A percentile compares a stretch with the other conserved stretches of the same genome.
These are phyloP conservation scores for Gobius niger DNA, from an alignment of 2,113 vertebrate genomes.

Conservation along the genomic window DNA sequence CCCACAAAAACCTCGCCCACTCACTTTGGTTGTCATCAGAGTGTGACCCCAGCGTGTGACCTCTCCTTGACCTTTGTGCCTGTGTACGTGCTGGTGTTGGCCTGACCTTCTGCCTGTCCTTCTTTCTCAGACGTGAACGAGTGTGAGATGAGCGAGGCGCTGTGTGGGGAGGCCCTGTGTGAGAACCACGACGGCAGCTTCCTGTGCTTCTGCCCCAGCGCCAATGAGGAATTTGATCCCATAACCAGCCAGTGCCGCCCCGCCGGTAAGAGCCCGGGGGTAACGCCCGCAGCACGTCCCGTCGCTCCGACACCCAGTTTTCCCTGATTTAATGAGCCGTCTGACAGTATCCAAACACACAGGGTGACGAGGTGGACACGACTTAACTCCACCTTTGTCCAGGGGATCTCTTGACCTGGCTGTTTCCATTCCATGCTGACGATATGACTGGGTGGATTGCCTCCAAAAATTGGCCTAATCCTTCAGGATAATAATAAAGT, in stretches of 20 bases:
- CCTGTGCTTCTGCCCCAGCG: constrained; percentile 81
- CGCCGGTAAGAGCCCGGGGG: constrained; percentile 68
- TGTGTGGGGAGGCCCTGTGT: constrained; percentile 78
- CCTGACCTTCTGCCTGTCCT: constrained; percentile 39
- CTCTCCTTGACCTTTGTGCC: constrained; percentile 9
- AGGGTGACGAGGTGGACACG: constrained; percentile 60
- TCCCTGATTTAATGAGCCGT: constrained; percentile 71
- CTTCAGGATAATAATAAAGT: constrained; percentile 42
- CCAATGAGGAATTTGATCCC: constrained; percentile 82
- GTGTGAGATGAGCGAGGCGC: constrained; percentile 75
- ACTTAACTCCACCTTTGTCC: constrained; percentile 42
- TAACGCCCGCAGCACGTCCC: constrained; percentile 52
- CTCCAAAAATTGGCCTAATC: constrained; percentile 52
- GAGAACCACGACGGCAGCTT: constrained; percentile 82
- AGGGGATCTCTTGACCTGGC: constrained; percentile 49
- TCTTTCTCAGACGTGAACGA: constrained; percentile 75
- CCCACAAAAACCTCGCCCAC: not conserved
- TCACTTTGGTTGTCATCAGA: not conserved
- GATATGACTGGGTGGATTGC: constrained; percentile 45
- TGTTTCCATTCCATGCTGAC: constrained; percentile 44
- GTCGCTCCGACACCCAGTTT: constrained; percentile 61
- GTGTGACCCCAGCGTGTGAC: not conserved
- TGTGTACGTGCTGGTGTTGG: constrained; percentile 28
- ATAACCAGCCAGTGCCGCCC: constrained; percentile 72
- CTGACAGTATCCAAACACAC: constrained; percentile 70